phyloP scores from a whole-genome alignment of 2,113 vertebrate species.

The Corynorhinus townsendii region DNA sequence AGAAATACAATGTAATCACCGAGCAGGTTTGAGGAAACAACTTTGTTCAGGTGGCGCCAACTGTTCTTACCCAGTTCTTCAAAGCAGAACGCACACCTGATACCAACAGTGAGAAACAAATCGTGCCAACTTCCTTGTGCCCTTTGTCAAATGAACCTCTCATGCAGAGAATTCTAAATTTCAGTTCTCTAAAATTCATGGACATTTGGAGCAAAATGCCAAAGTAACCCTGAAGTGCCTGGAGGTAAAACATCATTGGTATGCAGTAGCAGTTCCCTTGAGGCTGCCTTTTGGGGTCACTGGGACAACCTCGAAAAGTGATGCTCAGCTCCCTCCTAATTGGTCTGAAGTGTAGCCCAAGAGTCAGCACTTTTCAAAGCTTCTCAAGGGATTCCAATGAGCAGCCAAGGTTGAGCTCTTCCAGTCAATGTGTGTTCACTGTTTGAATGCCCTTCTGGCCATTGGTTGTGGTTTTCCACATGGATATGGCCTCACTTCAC shows the following conservation, averaged over 20 bases:
- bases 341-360: not conserved
- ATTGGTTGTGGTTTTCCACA: not conserved
- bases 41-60: not conserved
- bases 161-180: not conserved
- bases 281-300: not conserved
- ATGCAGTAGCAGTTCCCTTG: not conserved
- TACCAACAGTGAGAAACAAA: not conserved
- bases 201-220: not conserved
- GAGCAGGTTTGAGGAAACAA: not conserved
- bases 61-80: slow-evolving; percentile 3
- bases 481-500: not conserved
- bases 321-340: not conserved
- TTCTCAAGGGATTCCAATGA: not conserved
- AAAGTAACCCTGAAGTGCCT: not conserved
- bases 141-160: not conserved
- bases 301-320: not conserved
- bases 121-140: not conserved
- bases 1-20: not conserved
- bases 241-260: not conserved
- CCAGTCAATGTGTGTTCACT: not conserved
- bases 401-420: not conserved
- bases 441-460: not conserved
- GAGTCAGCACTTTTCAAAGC: not conserved
- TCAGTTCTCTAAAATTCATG: not conserved
- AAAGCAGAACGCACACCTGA: not conserved